These are phyloP conservation scores for Opisthocomus hoazin DNA, from an alignment of 2,113 vertebrate species.

Conservation along the genomic window DNA sequence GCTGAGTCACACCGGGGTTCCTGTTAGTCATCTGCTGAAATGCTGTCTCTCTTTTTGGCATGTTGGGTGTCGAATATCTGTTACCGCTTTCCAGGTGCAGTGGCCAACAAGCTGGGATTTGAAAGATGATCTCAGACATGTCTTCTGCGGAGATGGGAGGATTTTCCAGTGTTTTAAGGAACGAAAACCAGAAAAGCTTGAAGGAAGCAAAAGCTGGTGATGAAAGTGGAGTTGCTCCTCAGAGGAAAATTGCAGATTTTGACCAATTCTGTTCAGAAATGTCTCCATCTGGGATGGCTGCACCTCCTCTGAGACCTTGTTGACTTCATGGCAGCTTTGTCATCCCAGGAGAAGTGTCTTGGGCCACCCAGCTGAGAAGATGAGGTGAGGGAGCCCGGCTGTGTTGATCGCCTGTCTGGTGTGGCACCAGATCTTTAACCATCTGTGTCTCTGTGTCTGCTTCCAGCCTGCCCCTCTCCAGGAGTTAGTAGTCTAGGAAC, in stretches of 20 bases:
- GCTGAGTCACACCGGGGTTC: constrained; percentile 8
- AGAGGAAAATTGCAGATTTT: not conserved
- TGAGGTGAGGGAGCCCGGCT: accelerated
- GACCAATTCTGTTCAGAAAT: not conserved
- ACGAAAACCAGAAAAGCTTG: not conserved
- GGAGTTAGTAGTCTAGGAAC: not conserved
- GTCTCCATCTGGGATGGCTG: accelerated
- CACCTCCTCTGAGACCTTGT: not conserved
- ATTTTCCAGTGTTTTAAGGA: not conserved
- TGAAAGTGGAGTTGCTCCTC: not conserved
- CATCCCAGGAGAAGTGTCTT: not conserved
- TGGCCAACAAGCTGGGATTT: accelerated
- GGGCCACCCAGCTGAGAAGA: not conserved
- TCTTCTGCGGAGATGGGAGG: not conserved
- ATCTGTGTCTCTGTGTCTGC: accelerated
- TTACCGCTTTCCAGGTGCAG: not conserved
- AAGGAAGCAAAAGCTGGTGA: not conserved
- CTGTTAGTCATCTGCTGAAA: constrained; percentile 15
- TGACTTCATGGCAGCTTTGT: not conserved
- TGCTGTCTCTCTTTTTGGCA: not conserved
- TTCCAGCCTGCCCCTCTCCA: not conserved
- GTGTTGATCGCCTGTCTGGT: accelerated
- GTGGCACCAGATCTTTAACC: not conserved
- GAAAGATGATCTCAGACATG: accelerated
- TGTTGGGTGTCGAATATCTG: accelerated